These are phyloP conservation scores for Amphipoea lucens DNA, from an alignment of 2,888 invertebrate genomes.

Conservation along the genomic window DNA sequence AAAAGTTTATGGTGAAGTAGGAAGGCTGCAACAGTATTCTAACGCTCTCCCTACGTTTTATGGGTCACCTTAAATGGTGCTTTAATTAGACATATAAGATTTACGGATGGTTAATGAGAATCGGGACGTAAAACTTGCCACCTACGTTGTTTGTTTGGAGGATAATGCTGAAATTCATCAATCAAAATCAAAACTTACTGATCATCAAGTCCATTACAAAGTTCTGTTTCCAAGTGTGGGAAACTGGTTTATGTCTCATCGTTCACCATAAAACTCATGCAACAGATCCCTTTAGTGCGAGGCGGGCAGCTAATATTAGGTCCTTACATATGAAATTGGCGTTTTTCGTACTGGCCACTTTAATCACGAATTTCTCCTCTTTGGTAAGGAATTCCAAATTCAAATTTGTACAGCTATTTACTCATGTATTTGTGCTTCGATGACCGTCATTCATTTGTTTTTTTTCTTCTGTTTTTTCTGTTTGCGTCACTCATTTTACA, in stretches of 20 bases:
- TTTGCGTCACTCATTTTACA: no score
- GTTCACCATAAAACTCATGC: slow-evolving; percentile 29
- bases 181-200: slow-evolving; percentile 19
- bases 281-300: slow-evolving; percentile 26
- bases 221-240: slow-evolving; percentile 18
- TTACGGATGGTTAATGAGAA: slow-evolving; percentile 59
- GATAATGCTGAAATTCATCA: slow-evolving; percentile 18
- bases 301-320: slow-evolving; percentile 13
- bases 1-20: slow-evolving; percentile 87
- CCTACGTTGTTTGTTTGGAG: neutral
- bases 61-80: slow-evolving; percentile 84
- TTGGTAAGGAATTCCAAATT: no score
- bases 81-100: slow-evolving; percentile 78
- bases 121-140: slow-evolving; percentile 1
- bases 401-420: no score
- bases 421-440: no score
- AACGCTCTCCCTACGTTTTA: slow-evolving; percentile 76
- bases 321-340: no score
- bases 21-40: slow-evolving; percentile 83
- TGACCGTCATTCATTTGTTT: no score
- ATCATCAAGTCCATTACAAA: slow-evolving; percentile 13
- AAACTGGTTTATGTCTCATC: slow-evolving; percentile 19
- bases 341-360: no score
- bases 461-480: no score
- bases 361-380: no score